Evolutionary conservation across 2,113 vertebrate genomes (phyloP).

Genomic region (Carassius auratus): DNA sequence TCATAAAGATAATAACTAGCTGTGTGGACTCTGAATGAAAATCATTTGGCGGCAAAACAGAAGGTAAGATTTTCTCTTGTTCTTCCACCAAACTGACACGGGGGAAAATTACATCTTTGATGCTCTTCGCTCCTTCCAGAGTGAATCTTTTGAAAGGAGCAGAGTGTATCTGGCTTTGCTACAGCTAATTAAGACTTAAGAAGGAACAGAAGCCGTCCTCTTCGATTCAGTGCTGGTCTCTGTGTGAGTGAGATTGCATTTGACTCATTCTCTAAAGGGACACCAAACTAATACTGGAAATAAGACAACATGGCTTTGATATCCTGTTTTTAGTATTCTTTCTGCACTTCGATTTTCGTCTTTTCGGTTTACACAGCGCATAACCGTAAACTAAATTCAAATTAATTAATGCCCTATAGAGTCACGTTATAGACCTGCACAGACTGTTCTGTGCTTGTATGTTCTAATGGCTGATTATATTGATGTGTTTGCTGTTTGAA

Average conservation of each 20-base stretch:
- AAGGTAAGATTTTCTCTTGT: conserved; percentile 44
- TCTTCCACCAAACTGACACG: conserved; percentile 56
- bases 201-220: conserved; percentile 68
- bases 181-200: conserved; percentile 73
- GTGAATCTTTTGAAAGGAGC: conserved; percentile 60
- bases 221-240: conserved; percentile 73
- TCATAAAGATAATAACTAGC: conserved; percentile 69
- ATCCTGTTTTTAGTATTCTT: conserved; percentile 47
- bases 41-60: conserved; percentile 52
- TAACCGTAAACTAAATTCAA: neutral
- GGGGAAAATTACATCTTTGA: conserved; percentile 58
- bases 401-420: neutral
- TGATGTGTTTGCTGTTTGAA: neutral
- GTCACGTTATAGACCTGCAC: neutral
- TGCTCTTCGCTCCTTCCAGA: conserved; percentile 48
- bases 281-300: conserved; percentile 65
- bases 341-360: neutral
- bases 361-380: neutral
- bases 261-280: conserved; percentile 72
- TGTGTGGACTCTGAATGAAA: conserved; percentile 66
- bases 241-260: conserved; percentile 71
- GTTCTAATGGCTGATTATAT: neutral
- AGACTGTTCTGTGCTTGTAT: neutral
- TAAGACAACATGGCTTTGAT: conserved; percentile 68
- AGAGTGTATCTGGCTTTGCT: conserved; percentile 63